phyloP scores from a whole-genome alignment of 2,888 invertebrate species.

The Drosophila emarginata region DNA sequence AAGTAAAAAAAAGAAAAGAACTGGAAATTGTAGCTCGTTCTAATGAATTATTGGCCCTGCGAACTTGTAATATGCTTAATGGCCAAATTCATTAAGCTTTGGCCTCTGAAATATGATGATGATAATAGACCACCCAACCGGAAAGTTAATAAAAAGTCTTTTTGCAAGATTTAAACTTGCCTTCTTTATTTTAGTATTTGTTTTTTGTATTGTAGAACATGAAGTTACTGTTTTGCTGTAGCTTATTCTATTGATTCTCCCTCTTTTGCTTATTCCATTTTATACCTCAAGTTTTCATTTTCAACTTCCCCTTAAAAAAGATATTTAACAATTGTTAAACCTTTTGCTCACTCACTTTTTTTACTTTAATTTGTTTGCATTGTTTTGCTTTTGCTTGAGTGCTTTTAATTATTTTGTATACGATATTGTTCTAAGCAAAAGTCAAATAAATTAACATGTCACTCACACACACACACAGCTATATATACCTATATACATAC shows the following conservation, averaged over 20 bases:
- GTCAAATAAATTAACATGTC: slow-evolving; percentile 70
- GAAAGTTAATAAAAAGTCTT: slow-evolving; percentile 6
- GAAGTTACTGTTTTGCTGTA: not conserved
- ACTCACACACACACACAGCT: slow-evolving; percentile 40
- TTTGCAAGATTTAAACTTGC: not conserved
- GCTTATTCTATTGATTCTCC: not conserved
- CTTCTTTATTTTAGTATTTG: not conserved
- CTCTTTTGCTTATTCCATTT: not conserved
- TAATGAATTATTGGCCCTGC: slow-evolving; percentile 55
- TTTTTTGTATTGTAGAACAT: not conserved
- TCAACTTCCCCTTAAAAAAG: not conserved
- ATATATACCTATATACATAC: slow-evolving; percentile 12
- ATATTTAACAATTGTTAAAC: slow-evolving; percentile 24
- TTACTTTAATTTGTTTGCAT: slow-evolving; percentile 29
- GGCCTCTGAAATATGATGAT: not conserved
- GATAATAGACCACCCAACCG: slow-evolving; percentile 12
- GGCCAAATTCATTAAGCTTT: slow-evolving; percentile 51
- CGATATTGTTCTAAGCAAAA: slow-evolving; percentile 62
- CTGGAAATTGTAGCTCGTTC: slow-evolving; percentile 15
- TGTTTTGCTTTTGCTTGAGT: slow-evolving; percentile 57
- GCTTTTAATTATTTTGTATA: slow-evolving; percentile 65
- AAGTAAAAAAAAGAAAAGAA: not conserved
- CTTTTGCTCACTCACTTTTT: slow-evolving; percentile 20
- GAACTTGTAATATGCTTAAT: slow-evolving; percentile 52
- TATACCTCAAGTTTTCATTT: slow-evolving; percentile 42